Evolutionary conservation across 2,888 invertebrate genomes (phyloP).

Genomic region (Silvanus unidentatus): DNA sequence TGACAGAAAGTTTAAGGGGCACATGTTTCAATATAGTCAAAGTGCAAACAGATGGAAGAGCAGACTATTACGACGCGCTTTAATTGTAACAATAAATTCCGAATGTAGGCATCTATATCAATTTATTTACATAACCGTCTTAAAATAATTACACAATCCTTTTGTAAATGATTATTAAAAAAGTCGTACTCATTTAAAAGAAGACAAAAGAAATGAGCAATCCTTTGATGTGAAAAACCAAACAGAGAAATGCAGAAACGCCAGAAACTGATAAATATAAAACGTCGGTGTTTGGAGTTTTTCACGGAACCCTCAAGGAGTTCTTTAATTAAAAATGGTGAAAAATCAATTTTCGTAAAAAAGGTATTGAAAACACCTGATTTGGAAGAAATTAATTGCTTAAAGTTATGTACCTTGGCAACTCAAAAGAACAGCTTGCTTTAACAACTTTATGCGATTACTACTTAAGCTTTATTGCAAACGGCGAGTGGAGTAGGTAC

Average conservation of each 20-base stretch:
- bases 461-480: background rate
- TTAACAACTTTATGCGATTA: conserved; percentile 13
- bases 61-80: too few relatives aligned
- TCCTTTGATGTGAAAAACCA: conserved; percentile 35
- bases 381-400: conserved; percentile 42
- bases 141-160: conserved; percentile 11
- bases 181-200: conserved; percentile 27
- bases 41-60: too few relatives aligned
- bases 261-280: conserved; percentile 37
- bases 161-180: conserved; percentile 24
- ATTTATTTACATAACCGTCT: too few relatives aligned
- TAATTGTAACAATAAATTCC: too few relatives aligned
- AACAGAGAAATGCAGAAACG: conserved; percentile 30
- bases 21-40: too few relatives aligned
- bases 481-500: too few relatives aligned
- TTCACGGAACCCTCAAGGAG: conserved; percentile 23
- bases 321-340: conserved; percentile 38
- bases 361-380: conserved; percentile 40
- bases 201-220: conserved; percentile 35
- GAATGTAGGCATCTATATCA: too few relatives aligned
- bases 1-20: too few relatives aligned
- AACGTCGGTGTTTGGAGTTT: conserved; percentile 14
- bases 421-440: conserved; percentile 20
- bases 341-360: conserved; percentile 36
- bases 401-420: conserved; percentile 13